phyloP scores from a whole-genome alignment of 2,888 invertebrate species.

The Entomobrya proxima region DNA sequence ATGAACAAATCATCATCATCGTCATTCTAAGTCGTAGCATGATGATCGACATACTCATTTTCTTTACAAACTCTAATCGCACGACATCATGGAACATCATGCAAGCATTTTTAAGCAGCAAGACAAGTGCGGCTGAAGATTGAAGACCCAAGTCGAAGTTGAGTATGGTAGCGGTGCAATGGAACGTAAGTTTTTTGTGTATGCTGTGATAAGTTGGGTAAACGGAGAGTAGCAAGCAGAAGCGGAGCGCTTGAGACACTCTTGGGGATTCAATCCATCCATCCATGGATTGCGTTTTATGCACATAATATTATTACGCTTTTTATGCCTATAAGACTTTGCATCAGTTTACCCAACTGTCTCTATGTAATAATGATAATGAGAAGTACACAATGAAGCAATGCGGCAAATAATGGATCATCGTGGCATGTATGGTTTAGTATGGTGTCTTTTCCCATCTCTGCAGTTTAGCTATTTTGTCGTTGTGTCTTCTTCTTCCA shows the following conservation, averaged over 20 bases:
- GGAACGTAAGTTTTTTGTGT: not conserved
- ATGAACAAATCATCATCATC: conserved; percentile 53
- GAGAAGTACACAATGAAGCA: conserved; percentile 31
- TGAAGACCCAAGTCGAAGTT: not conserved
- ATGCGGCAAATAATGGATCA: conserved; percentile 16
- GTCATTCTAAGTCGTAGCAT: not conserved
- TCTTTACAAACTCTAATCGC: not conserved
- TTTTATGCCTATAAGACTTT: too few species aligned
- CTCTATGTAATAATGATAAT: conserved; percentile 11
- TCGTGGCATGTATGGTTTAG: not conserved
- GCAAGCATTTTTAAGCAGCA: conserved; percentile 6
- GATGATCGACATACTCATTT: conserved; percentile 25
- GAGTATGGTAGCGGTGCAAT: not conserved
- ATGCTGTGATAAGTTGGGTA: conserved; percentile 5
- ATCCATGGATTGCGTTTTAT: not conserved
- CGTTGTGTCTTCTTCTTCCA: not conserved
- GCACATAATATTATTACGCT: too few species aligned
- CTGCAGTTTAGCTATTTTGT: conserved; percentile 3
- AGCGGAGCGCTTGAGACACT: conserved; percentile 28
- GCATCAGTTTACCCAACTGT: too few species aligned
- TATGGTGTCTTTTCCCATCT: not conserved
- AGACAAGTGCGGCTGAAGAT: conserved; percentile 12
- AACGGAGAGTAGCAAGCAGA: not conserved
- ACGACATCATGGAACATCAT: conserved; percentile 14
- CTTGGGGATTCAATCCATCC: conserved; percentile 31